A percentile compares a stretch with the other conserved stretches of the same genome.
phyloP scores from a whole-genome alignment of 2,888 invertebrate species.

The Caradrina clavipalpis region DNA sequence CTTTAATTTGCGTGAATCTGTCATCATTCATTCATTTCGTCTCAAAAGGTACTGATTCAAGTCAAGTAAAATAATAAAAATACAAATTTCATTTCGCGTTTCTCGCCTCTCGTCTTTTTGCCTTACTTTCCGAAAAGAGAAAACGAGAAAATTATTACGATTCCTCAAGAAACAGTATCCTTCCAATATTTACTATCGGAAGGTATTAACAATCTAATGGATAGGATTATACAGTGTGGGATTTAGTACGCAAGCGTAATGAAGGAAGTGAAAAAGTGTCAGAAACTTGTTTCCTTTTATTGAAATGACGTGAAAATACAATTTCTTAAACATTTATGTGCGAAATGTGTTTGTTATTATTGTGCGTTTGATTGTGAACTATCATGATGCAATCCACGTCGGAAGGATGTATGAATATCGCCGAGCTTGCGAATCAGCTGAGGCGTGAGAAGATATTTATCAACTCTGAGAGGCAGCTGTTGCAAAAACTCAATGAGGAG shows the following conservation, averaged over 20 bases:
- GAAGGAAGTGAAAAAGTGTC: slow-evolving; percentile 70
- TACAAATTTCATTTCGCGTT: slow-evolving; percentile 57
- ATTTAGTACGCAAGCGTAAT: slow-evolving; percentile 48
- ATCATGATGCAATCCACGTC: slow-evolving; percentile 88
- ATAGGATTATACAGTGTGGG: slow-evolving; percentile 27
- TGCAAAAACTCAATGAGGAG: slow-evolving; percentile 94
- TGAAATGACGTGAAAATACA: slow-evolving; percentile 76
- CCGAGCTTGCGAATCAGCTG: slow-evolving; percentile 91
- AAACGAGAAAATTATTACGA: slow-evolving; percentile 51
- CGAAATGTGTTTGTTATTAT: slow-evolving; percentile 71
- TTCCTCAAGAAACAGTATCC: slow-evolving; percentile 33
- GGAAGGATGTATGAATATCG: slow-evolving; percentile 88
- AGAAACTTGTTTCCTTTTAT: slow-evolving; percentile 71
- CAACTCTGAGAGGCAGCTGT: slow-evolving; percentile 95
- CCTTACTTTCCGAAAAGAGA: slow-evolving; percentile 65
- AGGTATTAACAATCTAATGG: slow-evolving; percentile 43
- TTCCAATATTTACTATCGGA: slow-evolving; percentile 41
- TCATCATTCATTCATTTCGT: slow-evolving; percentile 16
- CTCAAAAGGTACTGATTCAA: slow-evolving; percentile 41
- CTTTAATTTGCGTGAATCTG: not conserved
- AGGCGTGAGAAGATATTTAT: slow-evolving; percentile 97
- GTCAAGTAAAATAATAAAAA: slow-evolving; percentile 34
- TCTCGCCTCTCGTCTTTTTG: slow-evolving; percentile 60
- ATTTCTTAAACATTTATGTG: slow-evolving; percentile 63
- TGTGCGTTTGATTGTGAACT: slow-evolving; percentile 66